These are phyloP conservation scores for Argyra leucocephala DNA, from an alignment of 2,888 invertebrate genomes.

Conservation along the genomic window DNA sequence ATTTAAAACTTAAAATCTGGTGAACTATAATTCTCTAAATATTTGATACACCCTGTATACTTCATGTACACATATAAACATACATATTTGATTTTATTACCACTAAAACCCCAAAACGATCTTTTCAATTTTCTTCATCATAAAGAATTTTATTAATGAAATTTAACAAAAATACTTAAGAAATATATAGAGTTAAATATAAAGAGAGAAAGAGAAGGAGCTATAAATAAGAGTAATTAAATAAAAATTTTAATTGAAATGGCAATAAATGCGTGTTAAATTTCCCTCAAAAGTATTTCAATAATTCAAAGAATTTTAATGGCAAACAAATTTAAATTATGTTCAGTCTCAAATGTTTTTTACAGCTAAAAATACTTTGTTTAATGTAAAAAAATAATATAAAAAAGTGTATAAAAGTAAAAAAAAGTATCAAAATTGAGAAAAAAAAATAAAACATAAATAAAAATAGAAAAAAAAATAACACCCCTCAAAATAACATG, in stretches of 20 bases:
- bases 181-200: too few species aligned
- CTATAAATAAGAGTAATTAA: not conserved
- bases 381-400: not conserved
- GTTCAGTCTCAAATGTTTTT: not conserved
- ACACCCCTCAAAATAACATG: not conserved
- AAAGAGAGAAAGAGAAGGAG: too few species aligned
- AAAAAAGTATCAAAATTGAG: not conserved
- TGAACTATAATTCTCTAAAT: too few species aligned
- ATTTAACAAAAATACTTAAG: too few species aligned
- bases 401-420: not conserved
- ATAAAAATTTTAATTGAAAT: slow-evolving; percentile 6
- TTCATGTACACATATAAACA: too few species aligned
- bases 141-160: too few species aligned
- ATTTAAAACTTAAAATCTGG: too few species aligned
- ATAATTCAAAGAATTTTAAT: slow-evolving; percentile 2
- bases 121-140: too few species aligned
- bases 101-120: too few species aligned
- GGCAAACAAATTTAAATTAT: not conserved
- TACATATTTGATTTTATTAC: too few species aligned
- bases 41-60: too few species aligned
- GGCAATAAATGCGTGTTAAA: slow-evolving; percentile 6
- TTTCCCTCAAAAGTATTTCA: not conserved
- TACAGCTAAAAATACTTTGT: not conserved
- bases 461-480: not conserved
- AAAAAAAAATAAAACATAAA: not conserved